phyloP scores from a whole-genome alignment of 2,888 invertebrate species.

The Torymus texanus region DNA sequence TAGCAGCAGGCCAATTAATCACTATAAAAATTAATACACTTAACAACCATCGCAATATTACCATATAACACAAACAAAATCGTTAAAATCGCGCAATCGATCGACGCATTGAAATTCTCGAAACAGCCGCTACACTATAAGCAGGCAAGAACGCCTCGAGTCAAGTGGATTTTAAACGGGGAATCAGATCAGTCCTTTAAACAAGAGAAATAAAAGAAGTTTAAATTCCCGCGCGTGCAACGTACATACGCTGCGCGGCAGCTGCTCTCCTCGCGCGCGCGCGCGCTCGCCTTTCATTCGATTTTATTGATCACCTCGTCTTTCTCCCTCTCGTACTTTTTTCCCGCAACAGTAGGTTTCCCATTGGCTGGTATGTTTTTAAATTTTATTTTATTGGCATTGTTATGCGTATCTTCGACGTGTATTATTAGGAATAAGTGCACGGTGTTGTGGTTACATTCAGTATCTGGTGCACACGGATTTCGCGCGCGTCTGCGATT shows the following conservation, averaged over 20 bases:
- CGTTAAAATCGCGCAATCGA: no score
- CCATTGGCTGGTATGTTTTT: not conserved
- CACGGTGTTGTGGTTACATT: no score
- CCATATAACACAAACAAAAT: no score
- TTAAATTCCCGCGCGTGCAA: slow-evolving; percentile 51
- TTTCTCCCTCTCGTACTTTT: slow-evolving; percentile 21
- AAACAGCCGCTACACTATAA: not conserved
- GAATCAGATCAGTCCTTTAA: slow-evolving; percentile 37
- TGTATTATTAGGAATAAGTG: no score
- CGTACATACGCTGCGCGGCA: slow-evolving; percentile 25
- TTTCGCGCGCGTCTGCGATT: no score
- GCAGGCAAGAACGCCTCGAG: not conserved
- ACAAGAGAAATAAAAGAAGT: slow-evolving; percentile 44
- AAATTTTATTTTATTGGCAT: not conserved
- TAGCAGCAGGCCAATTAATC: no score
- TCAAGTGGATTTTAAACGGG: slow-evolving; percentile 43
- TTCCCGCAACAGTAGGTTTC: not conserved
- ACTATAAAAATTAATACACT: no score
- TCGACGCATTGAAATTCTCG: not conserved
- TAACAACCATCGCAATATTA: no score
- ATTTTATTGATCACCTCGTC: slow-evolving; percentile 43
- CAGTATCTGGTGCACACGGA: no score
- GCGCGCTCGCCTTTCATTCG: slow-evolving; percentile 42
- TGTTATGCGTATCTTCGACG: not conserved
- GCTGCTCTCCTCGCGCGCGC: slow-evolving; percentile 43